phyloP scores from a whole-genome alignment of 2,113 vertebrate genomes.

The Pseudopipra pipra region DNA sequence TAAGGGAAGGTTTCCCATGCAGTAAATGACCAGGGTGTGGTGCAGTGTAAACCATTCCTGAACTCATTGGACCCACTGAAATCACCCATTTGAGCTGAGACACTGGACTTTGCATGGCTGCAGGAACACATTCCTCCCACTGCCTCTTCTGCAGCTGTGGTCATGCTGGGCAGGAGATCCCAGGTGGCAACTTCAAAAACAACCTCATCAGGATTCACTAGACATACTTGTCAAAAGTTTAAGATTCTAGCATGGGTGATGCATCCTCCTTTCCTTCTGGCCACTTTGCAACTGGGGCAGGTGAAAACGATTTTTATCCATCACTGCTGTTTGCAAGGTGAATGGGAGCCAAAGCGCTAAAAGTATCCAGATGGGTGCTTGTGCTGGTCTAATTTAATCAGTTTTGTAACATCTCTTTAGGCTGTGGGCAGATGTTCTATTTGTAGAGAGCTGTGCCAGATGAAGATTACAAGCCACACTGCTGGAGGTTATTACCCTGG shows the following conservation, averaged over 20 bases:
- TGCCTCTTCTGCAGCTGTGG: background rate
- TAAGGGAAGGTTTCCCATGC: background rate
- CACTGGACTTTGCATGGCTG: background rate
- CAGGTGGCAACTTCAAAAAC: background rate
- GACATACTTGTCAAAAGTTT: background rate
- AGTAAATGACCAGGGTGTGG: background rate
- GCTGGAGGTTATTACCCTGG: background rate
- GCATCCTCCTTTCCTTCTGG: background rate
- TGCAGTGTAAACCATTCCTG: background rate
- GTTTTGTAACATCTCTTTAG: constrained; percentile 35
- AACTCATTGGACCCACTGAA: accelerated
- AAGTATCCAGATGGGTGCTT: constrained; percentile 50
- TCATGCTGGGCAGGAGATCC: background rate
- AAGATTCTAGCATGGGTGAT: background rate
- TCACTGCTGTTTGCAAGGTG: background rate
- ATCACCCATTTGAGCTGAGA: background rate
- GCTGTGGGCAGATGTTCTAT: constrained; percentile 56
- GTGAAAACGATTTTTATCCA: background rate
- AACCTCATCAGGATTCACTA: background rate
- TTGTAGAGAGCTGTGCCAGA: constrained; percentile 23
- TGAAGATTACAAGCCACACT: constrained; percentile 34
- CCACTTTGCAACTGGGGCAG: background rate
- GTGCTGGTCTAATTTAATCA: constrained; percentile 32
- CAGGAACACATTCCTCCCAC: accelerated
- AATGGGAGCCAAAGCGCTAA: background rate